Evolutionary conservation across 2,888 invertebrate species (phyloP), one percentile per base, ranked within the genome.

Genomic region (Ditylenchus weischeri): DNA sequence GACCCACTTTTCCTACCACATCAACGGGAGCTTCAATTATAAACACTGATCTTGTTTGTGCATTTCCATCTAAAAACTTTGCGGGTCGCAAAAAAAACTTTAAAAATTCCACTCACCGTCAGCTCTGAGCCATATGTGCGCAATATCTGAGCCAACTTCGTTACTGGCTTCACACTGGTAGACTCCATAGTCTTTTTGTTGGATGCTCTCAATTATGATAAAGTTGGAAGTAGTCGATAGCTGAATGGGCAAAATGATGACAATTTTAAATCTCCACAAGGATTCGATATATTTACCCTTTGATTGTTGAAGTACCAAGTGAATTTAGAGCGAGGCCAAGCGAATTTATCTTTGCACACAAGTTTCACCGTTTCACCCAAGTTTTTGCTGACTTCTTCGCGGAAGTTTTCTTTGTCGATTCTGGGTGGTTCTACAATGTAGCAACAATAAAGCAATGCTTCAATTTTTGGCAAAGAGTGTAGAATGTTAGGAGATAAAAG

Each of bases 121-220:
- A 23, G 60, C 21, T 58, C 62, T 66, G 47, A 80, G 60, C 76
- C 77, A 94, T 1, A 93, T 91, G 76, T 90, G 90, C 72, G 90
- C 88, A 6, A 91, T 91, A 64, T 90, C 89, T 84, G 92, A 91
- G 15, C 95, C 96, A 1, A 91, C 95, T 78, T 89, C 89, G 83
- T 94, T 96, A 65, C 87, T 87, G 0, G 92, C 92, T 79, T 93
- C 89, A 84, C 96, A 96, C 84, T 96, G 95, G 83, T 91, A 95
- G 88, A 95, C 90, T 60, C 93, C 95, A 57, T 57, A 75, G 21
- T 76, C 59, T 10, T 64, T 38, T 18, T 62, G 35, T 13, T 19
- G 48, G 7, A 72, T 54, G 51, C 62, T 58, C 18, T 50, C 23
- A 23, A 48, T 62, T 2, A 0, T 51, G n/a, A 18, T 18, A 62